Conservation (phyloP, 2,113 vertebrate genomes). For the Talpa occidentalis region DNA sequence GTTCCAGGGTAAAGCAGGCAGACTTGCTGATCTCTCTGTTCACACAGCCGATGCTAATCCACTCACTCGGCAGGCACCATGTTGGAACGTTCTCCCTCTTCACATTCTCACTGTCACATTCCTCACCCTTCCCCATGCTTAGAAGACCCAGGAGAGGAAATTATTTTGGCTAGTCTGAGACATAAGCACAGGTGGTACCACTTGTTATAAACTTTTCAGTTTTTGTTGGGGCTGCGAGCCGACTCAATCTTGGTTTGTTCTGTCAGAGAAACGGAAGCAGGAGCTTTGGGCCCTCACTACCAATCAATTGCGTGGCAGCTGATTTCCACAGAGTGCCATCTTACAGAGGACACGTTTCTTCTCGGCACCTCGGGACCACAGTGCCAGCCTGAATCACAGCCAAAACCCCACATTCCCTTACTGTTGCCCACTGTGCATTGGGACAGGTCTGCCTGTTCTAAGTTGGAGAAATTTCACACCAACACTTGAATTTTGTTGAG, state of each 20-base stretch:
- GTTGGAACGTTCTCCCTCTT: neutral
- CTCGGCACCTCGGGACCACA: neutral
- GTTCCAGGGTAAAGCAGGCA: neutral
- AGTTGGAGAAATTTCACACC: slow-evolving; percentile 7
- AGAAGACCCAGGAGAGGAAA: neutral
- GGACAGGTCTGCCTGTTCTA: neutral
- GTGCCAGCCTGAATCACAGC: neutral
- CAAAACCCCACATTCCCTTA: neutral
- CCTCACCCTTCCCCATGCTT: neutral
- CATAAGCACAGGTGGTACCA: neutral
- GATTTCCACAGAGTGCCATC: neutral
- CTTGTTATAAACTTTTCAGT: neutral
- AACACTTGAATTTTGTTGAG: slow-evolving; percentile 13
- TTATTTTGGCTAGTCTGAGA: neutral
- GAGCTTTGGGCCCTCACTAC: neutral
- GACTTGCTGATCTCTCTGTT: neutral
- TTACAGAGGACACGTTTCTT: slow-evolving; percentile 18
- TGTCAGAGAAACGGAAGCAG: neutral
- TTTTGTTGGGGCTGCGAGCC: neutral
- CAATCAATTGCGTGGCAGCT: neutral
- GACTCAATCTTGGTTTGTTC: neutral
- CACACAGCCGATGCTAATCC: rapidly evolving
- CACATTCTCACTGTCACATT: neutral
- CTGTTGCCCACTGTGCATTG: neutral
- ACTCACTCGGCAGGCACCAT: neutral